A percentile compares a stretch with the other conserved stretches of the same genome.
Conservation (phyloP, 1,140 invertebrate species). For the Drosophila bifasciata region DNA sequence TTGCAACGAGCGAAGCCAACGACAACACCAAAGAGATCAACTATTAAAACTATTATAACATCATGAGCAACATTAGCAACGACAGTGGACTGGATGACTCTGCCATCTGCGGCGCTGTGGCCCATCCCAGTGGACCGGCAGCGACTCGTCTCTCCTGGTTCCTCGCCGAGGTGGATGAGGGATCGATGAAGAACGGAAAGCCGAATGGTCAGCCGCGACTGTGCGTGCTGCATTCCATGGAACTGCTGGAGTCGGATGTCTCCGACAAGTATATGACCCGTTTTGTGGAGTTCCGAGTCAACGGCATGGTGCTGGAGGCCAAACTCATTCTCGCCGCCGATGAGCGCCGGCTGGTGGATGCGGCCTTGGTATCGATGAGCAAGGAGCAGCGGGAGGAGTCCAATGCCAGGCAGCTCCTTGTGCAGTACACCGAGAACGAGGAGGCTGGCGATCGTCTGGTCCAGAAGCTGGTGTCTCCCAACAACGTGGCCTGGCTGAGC, state of each 20-base stretch:
- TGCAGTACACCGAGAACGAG: slow-evolving; percentile 60
- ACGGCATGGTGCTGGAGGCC: slow-evolving; percentile 59
- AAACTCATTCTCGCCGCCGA: slow-evolving; percentile 72
- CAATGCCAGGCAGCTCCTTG: slow-evolving; percentile 34
- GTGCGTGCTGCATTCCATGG: slow-evolving; percentile 72
- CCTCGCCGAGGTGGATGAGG: slow-evolving; percentile 73
- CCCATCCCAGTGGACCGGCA: slow-evolving; percentile 12
- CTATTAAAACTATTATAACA: background rate
- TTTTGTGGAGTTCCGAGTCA: slow-evolving; percentile 61
- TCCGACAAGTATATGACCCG: slow-evolving; percentile 72
- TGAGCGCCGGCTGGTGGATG: slow-evolving; percentile 62
- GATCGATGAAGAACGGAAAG: slow-evolving; percentile 33
- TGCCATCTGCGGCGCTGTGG: slow-evolving; percentile 29
- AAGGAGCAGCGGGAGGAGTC: slow-evolving; percentile 37
- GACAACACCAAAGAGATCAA: background rate
- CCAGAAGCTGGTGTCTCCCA: slow-evolving; percentile 59
- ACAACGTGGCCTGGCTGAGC: slow-evolving; percentile 57
- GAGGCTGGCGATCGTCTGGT: slow-evolving; percentile 37
- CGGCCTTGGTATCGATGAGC: slow-evolving; percentile 53
- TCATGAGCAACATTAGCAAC: slow-evolving; percentile 63
- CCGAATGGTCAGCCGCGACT: slow-evolving; percentile 40
- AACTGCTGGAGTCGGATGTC: slow-evolving; percentile 59
- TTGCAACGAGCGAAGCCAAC: slow-evolving; percentile 9
- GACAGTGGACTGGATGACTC: slow-evolving; percentile 63
- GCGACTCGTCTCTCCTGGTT: slow-evolving; percentile 75